Conservation (phyloP, 2,888 invertebrate species). For the Eupithecia centaureata region DNA sequence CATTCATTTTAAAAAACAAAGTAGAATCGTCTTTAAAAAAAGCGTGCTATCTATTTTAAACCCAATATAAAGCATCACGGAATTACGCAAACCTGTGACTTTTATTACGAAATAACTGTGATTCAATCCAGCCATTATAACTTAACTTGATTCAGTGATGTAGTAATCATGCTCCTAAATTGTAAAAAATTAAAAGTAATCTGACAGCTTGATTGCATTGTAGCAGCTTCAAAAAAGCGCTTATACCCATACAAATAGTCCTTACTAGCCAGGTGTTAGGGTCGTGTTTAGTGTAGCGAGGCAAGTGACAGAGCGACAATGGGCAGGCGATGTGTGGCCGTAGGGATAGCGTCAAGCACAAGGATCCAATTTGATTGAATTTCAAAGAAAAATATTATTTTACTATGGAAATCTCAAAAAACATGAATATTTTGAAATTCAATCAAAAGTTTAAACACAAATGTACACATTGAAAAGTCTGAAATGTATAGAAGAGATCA, state of each 20-base stretch:
- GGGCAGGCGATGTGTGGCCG: conserved; percentile 78
- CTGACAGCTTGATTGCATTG: conserved; percentile 17
- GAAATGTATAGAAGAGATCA: conserved; percentile 37
- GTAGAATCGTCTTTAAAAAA: too few species aligned
- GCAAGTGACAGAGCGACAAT: conserved; percentile 77
- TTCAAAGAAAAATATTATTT: conserved; percentile 10
- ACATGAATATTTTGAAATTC: conserved; percentile 38
- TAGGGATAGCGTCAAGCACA: conserved; percentile 77
- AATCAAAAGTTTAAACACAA: conserved; percentile 47
- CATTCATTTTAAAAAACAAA: too few species aligned
- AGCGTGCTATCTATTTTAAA: not conserved
- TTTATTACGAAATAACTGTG: not conserved
- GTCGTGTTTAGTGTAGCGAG: conserved; percentile 80
- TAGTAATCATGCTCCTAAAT: too few species aligned
- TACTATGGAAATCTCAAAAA: too few species aligned
- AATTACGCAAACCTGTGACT: not conserved
- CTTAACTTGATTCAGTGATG: not conserved
- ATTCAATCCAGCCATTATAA: not conserved
- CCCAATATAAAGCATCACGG: not conserved
- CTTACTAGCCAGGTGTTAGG: conserved; percentile 70
- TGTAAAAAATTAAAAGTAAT: conserved; percentile 10
- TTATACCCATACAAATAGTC: conserved; percentile 49
- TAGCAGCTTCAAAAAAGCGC: conserved; percentile 48
- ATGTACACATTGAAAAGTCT: conserved; percentile 42
- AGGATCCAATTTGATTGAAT: conserved; percentile 46